These are phyloP conservation scores for Caradrina kadenii DNA, from an alignment of 2,888 invertebrate species.

Conservation along the genomic window DNA sequence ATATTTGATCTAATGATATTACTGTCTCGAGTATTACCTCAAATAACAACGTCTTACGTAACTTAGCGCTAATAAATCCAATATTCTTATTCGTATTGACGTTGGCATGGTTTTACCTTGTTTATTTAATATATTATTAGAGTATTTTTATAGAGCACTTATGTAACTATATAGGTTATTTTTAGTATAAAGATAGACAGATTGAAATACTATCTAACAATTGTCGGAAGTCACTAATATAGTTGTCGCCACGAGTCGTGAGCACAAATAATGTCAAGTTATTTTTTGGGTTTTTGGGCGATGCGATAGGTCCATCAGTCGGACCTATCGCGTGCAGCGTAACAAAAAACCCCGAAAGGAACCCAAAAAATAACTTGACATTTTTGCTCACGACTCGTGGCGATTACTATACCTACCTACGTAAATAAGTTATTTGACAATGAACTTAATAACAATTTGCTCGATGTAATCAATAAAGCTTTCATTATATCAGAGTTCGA, in stretches of 20 bases:
- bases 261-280: too few species aligned
- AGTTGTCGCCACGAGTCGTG: too few species aligned
- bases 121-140: background rate
- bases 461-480: background rate
- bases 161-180: background rate
- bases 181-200: too few species aligned
- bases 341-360: too few species aligned
- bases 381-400: too few species aligned
- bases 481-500: background rate
- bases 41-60: constrained; percentile 11
- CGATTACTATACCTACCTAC: too few species aligned
- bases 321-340: too few species aligned
- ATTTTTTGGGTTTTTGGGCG: too few species aligned
- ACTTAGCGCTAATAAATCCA: constrained; percentile 16
- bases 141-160: background rate
- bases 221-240: background rate
- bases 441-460: background rate
- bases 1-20: constrained; percentile 4
- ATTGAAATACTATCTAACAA: background rate
- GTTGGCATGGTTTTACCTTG: constrained; percentile 21
- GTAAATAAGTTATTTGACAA: background rate
- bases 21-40: background rate
- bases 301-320: too few species aligned
- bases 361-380: too few species aligned
- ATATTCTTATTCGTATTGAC: background rate